Conservation (phyloP, 2,888 invertebrate genomes). For the Pammene fasciana region DNA sequence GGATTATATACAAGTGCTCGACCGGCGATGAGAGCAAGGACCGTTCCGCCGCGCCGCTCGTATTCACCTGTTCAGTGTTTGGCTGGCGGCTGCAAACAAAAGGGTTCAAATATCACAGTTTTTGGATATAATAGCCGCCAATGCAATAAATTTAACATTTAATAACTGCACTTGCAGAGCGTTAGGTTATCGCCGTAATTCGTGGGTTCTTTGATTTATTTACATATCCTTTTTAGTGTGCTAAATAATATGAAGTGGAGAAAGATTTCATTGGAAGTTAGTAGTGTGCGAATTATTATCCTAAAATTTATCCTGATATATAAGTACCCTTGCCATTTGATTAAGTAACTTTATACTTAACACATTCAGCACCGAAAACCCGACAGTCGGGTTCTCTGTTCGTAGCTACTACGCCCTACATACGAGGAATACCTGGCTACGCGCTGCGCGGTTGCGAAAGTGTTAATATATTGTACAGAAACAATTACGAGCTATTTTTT, state of each 20-base stretch:
- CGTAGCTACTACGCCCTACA: too few species aligned
- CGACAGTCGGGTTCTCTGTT: too few species aligned
- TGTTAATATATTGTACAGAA: too few species aligned
- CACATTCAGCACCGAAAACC: too few species aligned
- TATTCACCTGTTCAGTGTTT: constrained; percentile 79
- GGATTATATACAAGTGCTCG: not conserved
- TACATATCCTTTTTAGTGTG: constrained; percentile 40
- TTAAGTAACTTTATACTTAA: too few species aligned
- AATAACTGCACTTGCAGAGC: constrained; percentile 79
- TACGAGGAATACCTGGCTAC: too few species aligned
- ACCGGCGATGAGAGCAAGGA: not conserved
- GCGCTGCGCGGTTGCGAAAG: too few species aligned
- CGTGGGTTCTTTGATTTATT: constrained; percentile 73
- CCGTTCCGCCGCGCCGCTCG: constrained; percentile 60
- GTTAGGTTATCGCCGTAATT: constrained; percentile 71
- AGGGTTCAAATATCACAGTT: constrained; percentile 82
- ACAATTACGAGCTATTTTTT: too few species aligned
- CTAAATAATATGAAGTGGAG: not conserved
- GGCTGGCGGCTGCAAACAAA: constrained; percentile 78
- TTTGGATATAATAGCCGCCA: constrained; percentile 73
- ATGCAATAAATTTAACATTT: constrained; percentile 75
- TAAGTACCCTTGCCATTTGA: too few species aligned
- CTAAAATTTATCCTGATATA: too few species aligned
- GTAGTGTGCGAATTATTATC: too few species aligned
- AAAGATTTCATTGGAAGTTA: not conserved